These are phyloP conservation scores for Pelochelys cantorii DNA, from an alignment of 2,797 vertebrate species.

Conservation along the genomic window DNA sequence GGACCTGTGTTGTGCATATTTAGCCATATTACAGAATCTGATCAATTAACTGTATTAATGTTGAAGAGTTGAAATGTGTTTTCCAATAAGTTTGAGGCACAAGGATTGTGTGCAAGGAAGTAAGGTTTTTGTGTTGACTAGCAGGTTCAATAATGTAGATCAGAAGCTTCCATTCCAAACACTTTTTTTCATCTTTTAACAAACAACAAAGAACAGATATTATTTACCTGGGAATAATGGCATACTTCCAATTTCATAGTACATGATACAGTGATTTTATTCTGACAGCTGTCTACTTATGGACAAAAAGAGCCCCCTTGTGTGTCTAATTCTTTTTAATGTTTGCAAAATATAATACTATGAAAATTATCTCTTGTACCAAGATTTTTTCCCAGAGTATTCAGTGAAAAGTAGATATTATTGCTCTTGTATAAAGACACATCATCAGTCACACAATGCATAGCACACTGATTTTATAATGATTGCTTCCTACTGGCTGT, in stretches of 20 bases:
- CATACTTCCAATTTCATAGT: slow-evolving; percentile 80
- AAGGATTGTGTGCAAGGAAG: not conserved
- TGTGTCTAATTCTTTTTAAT: not conserved
- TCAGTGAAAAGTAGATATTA: slow-evolving; percentile 81
- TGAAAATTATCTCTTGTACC: not conserved
- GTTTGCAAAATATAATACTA: slow-evolving; percentile 1
- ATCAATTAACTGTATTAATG: not conserved
- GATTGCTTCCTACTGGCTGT: slow-evolving; percentile 63
- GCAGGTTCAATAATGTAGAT: slow-evolving; percentile 21
- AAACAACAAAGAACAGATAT: slow-evolving; percentile 78
- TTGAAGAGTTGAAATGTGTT: not conserved
- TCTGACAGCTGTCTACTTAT: slow-evolving; percentile 74
- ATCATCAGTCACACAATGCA: slow-evolving; percentile 79
- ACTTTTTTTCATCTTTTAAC: slow-evolving; percentile 64
- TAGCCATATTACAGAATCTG: not conserved
- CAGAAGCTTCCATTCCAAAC: slow-evolving; percentile 60
- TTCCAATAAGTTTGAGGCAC: not conserved
- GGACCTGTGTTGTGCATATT: not conserved
- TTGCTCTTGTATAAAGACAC: slow-evolving; percentile 78
- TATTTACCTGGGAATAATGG: slow-evolving; percentile 72
- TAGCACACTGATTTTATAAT: slow-evolving; percentile 68
- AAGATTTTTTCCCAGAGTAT: slow-evolving; percentile 56
- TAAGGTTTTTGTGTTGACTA: slow-evolving; percentile 37
- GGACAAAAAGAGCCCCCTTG: slow-evolving; percentile 47
- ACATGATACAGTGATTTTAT: slow-evolving; percentile 72